phyloP scores from a whole-genome alignment of 2,888 invertebrate genomes.

The Scaptomyza reducta region DNA sequence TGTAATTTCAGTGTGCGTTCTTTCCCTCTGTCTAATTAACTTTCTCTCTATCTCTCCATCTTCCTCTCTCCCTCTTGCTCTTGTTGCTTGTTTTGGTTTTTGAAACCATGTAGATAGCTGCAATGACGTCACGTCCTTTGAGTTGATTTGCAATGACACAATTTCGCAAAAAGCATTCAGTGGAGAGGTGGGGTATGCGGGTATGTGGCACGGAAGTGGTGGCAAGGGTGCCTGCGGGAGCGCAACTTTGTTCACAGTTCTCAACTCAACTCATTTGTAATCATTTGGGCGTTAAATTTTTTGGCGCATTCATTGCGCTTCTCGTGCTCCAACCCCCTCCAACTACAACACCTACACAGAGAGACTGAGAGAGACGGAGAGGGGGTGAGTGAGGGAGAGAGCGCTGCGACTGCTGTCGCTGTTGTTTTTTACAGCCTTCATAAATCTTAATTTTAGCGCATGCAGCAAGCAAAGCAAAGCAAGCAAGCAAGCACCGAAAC shows the following conservation, averaged over 20 bases:
- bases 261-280: conserved; percentile 72
- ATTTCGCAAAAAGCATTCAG: conserved; percentile 38
- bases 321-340: conserved; percentile 3
- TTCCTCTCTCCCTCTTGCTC: background rate
- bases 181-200: background rate
- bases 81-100: conserved; percentile 15
- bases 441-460: conserved; percentile 80
- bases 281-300: conserved; percentile 79
- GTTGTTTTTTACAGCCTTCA: conserved; percentile 80
- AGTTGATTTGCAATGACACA: conserved; percentile 63
- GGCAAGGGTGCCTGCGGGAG: conserved; percentile 6
- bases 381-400: background rate
- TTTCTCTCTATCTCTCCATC: background rate
- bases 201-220: background rate
- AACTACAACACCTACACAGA: background rate
- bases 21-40: background rate
- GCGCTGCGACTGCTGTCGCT: conserved; percentile 49
- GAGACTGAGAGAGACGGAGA: background rate
- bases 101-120: conserved; percentile 51
- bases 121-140: conserved; percentile 55
- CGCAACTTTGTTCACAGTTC: conserved; percentile 54
- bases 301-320: conserved; percentile 72
- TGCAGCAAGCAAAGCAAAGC: conserved; percentile 63
- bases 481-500: conserved; percentile 56
- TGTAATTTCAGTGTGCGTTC: background rate